Base-by-base conservation (phyloP, 2,113 vertebrate species). In the Ictidomys tridecemlineatus region DNA sequence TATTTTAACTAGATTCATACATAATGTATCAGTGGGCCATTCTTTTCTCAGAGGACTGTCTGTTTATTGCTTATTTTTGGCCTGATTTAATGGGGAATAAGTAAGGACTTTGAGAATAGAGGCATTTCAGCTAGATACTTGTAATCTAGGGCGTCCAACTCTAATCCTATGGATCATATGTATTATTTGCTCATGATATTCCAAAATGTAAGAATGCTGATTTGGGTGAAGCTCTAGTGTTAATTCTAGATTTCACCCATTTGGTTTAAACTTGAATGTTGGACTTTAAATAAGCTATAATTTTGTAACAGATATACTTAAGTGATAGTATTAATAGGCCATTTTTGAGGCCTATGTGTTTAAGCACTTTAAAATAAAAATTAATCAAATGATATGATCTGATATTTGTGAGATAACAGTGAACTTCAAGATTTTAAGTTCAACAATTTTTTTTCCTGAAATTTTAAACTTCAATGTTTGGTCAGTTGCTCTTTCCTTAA, bases 331-430 rank as follows among this genome's bases (percentile, higher is more conserved):
- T 98, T 98, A 96, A 70, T 85, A 65, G 97, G 98, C 96, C 92
- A 80, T 61, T 98, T 97, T 96, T 97, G 91, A 97, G 97, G 98
- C 96, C 98, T 97, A 96, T 97, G 78, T 96, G 85, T 97, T 97
- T 90, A 98, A 98, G 98, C 98, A 98, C 98, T 98, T 98, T 98
- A 98, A 97, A 97, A 96, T 97, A 91, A 91, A 97, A 86, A 89
- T 76, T 58, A 45, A 83, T 97, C 58, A 93, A 95, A 97, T 91
- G 83, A 53, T 39, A 73, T 85, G 70, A 97, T 67, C 86, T 84
- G 67, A 74, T 82, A 96, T 85, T 96, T 97, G 83, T 94, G 65
- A 96, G 63, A 24, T 65, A 94, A 87, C 67, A 65, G n/a, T 89
- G 80, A 94, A 79, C 90, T 69, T 88, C 48, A 96, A 42, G 77